Conservation (phyloP, 2,888 invertebrate species). For the Heliconius ethilla region DNA sequence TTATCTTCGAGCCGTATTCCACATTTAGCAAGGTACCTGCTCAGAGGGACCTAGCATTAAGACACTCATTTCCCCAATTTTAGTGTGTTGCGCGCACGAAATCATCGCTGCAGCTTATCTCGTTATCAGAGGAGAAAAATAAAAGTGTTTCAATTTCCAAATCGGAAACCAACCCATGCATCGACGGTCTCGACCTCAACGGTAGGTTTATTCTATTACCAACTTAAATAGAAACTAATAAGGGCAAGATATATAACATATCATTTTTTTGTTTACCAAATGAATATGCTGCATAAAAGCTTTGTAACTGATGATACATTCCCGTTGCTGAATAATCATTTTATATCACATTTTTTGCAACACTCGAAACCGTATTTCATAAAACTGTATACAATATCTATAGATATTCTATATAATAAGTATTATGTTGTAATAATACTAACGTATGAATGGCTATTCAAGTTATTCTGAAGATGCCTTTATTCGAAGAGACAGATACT, state of each 20-base stretch:
- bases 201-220: too few relatives aligned
- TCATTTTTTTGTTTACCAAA: not conserved
- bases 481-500: slow-evolving; percentile 11
- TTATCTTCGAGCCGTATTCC: too few relatives aligned
- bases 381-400: slow-evolving; percentile 26
- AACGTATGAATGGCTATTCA: slow-evolving; percentile 29
- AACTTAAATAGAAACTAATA: too few relatives aligned
- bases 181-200: too few relatives aligned
- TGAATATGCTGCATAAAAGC: slow-evolving; percentile 12
- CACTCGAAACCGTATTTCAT: slow-evolving; percentile 28
- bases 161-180: too few relatives aligned
- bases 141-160: too few relatives aligned
- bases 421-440: slow-evolving; percentile 12
- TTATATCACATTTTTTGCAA: slow-evolving; percentile 35
- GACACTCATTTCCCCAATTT: too few relatives aligned
- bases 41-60: too few relatives aligned
- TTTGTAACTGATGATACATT: slow-evolving; percentile 23
- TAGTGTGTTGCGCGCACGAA: too few relatives aligned
- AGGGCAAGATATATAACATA: not conserved
- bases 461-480: slow-evolving; percentile 21
- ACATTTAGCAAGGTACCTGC: too few relatives aligned
- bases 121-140: too few relatives aligned
- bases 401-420: slow-evolving; percentile 36
- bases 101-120: too few relatives aligned
- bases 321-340: slow-evolving; percentile 42